Evolutionary conservation across 2,888 invertebrate species (phyloP), one percentile per base, ranked within the genome.

Genomic region (Clitarchus hookeri): DNA sequence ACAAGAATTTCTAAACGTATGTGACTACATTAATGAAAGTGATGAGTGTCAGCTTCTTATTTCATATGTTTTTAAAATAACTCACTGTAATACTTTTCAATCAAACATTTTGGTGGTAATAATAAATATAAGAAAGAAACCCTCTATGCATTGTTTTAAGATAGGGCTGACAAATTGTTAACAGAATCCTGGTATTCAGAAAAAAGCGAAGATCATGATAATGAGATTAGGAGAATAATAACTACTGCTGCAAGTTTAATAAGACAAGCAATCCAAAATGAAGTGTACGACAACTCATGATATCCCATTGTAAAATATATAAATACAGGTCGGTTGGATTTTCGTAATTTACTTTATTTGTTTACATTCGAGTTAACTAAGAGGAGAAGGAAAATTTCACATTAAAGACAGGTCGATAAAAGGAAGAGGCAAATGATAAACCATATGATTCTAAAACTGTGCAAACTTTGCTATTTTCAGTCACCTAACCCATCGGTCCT

Each of bases 251-350:
- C n/a, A 79, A n/a, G 25, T 79, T 79, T 79, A n/a, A n/a, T 79
- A n/a, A 11, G 27, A 27, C 6, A 79, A n/a, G n/a, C 79, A 79
- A 79, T 79, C 79, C 23, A 79, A n/a, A 79, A 79, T 79, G 27
- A 79, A 79, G 79, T 79, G 25, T 79, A 79, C 13, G 79, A 79
- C 79, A 79, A 79, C 79, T 77, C 77, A 79, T 79, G 25, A n/a
- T n/a, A 79, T 79, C 79, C n/a, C 8, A 79, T 12, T 79, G 25
- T n/a, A 26, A n/a, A n/a, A n/a, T 0, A 79, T 23, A 79, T 79
- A 79, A 79, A 79, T 19, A 0, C 79, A 79, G 79, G 79, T 23
- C n/a, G 13, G 23, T 79, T 79, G 79, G 25, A 79, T 36, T 6
- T n/a, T n/a, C 79, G 6, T 79, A 13, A n/a, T 19, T n/a, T 23